These are phyloP conservation scores for Polypedilum pembai DNA, from an alignment of 1,140 invertebrate genomes.

Conservation along the genomic window DNA sequence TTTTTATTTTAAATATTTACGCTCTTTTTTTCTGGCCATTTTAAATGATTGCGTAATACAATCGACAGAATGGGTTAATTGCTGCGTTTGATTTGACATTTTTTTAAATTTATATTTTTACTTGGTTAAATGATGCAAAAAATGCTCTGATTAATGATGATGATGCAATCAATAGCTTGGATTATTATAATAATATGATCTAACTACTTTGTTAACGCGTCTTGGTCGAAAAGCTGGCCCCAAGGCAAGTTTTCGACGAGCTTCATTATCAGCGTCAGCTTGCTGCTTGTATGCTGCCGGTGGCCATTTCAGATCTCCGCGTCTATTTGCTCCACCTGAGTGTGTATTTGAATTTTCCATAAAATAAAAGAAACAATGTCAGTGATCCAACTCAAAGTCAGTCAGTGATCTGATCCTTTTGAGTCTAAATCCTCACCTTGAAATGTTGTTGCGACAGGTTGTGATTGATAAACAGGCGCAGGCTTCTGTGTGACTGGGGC, in stretches of 20 bases:
- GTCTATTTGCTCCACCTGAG: slow-evolving; percentile 63
- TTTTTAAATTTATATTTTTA: slow-evolving; percentile 5
- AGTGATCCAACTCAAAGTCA: background rate
- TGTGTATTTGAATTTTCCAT: background rate
- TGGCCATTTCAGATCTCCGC: slow-evolving; percentile 78
- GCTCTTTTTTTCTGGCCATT: background rate
- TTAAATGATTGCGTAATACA: background rate
- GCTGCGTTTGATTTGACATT: background rate
- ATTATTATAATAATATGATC: slow-evolving; percentile 2
- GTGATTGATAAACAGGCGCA: slow-evolving; percentile 55
- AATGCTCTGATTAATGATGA: background rate
- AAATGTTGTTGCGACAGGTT: slow-evolving; percentile 59
- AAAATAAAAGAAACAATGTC: slow-evolving; percentile 27
- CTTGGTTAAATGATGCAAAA: background rate
- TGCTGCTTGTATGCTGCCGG: slow-evolving; percentile 64
- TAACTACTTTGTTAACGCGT: slow-evolving; percentile 43
- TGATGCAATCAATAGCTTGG: background rate
- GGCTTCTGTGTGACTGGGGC: slow-evolving; percentile 64
- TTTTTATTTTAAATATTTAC: no score
- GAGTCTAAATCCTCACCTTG: slow-evolving; percentile 46
- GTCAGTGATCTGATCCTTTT: background rate
- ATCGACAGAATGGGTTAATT: background rate
- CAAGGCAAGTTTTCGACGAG: slow-evolving; percentile 58
- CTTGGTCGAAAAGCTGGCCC: slow-evolving; percentile 67
- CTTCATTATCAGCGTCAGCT: slow-evolving; percentile 62